Evolutionary conservation across 2,113 vertebrate genomes (phyloP).

Genomic region (Furnarius figulus): DNA sequence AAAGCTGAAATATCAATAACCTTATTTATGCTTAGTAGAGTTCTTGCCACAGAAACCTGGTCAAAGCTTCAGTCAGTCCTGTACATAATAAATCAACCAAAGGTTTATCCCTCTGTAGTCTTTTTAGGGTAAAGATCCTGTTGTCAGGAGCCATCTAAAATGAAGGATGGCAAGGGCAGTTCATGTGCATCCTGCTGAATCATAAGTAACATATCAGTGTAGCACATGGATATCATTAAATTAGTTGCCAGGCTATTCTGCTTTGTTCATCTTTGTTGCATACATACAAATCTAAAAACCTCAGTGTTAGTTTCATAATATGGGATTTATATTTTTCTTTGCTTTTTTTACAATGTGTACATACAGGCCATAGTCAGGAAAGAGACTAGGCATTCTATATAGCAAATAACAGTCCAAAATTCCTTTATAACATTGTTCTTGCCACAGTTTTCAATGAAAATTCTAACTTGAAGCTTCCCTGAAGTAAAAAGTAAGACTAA

Average conservation of each 20-base stretch:
- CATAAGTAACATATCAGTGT: not conserved
- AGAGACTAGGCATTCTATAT: not conserved
- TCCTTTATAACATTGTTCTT: not conserved
- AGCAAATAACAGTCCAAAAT: not conserved
- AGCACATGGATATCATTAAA: not conserved
- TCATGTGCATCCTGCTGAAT: not conserved
- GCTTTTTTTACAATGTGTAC: not conserved
- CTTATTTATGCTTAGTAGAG: not conserved
- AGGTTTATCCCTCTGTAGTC: not conserved
- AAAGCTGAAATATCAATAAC: not conserved
- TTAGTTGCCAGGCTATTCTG: not conserved
- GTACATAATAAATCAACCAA: not conserved
- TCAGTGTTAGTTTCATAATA: not conserved
- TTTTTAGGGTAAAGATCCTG: not conserved
- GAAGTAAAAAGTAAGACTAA: not conserved
- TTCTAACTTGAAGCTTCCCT: not conserved
- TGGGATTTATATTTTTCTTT: not conserved
- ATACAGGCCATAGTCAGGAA: not conserved
- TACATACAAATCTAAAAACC: not conserved
- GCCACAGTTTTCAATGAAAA: not conserved
- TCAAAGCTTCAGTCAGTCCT: not conserved
- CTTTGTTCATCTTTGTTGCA: not conserved
- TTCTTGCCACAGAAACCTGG: not conserved
- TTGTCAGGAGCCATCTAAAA: not conserved
- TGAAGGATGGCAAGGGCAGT: not conserved